Conservation (phyloP, 2,797 vertebrate genomes). For the Molossus molossus region DNA sequence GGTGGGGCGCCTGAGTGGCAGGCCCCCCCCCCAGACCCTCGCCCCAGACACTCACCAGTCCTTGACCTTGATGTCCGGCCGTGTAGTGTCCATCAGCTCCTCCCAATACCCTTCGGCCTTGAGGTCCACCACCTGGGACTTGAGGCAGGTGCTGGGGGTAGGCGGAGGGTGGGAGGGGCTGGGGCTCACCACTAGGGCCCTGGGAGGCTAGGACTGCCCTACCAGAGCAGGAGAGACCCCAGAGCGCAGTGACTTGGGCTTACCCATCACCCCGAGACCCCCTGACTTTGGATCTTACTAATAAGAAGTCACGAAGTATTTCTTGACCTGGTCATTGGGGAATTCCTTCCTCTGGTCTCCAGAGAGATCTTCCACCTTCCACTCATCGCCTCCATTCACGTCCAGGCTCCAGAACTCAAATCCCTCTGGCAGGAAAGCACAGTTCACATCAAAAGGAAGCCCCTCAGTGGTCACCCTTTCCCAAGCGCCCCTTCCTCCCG, state of each 20-base stretch:
- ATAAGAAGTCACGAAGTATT: constrained; percentile 96
- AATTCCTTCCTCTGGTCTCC: constrained; percentile 84
- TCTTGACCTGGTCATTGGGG: constrained; percentile 89
- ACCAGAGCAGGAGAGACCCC: constrained; percentile 2
- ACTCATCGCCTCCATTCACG: constrained; percentile 91
- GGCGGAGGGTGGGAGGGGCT: constrained; percentile 46
- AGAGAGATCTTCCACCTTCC: constrained; percentile 91
- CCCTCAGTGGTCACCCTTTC: not conserved
- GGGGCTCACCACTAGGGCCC: constrained; percentile 52
- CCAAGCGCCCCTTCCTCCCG: not conserved
- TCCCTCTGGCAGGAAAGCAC: constrained; percentile 87
- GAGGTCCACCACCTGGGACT: constrained; percentile 94
- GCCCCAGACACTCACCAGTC: constrained; percentile 93
- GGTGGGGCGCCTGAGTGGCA: constrained; percentile 56
- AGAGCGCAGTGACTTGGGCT: not conserved
- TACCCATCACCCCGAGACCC: not conserved
- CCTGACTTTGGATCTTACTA: constrained; percentile 88
- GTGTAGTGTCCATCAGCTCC: constrained; percentile 92
- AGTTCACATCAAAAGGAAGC: not conserved
- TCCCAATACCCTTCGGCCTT: constrained; percentile 92
- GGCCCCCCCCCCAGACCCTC: constrained; percentile 41
- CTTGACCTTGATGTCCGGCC: constrained; percentile 94
- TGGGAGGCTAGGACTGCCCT: not conserved
- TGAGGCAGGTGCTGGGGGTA: constrained; percentile 91
- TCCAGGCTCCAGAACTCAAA: constrained; percentile 92